Evolutionary conservation across 2,113 vertebrate species (phyloP), one percentile per base, ranked within the genome.

Genomic region (Syrrhaptes paradoxus): DNA sequence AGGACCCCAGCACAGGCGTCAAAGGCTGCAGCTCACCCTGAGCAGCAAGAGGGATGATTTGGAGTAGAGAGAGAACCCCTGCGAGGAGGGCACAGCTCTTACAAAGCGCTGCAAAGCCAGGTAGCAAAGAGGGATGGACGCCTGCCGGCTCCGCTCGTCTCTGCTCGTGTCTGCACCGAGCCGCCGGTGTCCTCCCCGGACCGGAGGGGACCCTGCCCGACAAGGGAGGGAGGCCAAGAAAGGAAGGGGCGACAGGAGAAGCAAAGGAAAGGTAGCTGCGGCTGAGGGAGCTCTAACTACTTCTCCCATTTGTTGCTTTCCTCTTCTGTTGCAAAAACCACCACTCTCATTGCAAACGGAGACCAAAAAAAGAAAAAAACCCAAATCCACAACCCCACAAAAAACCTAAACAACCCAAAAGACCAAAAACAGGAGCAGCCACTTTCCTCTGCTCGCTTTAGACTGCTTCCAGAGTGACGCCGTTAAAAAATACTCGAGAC

Each of bases 261-360:
- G 79, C 49, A 29, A 54, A 49, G 83, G 58, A 61, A 78, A 82
- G 71, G 32, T 14, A 78, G 26, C 49, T 68, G 54, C 72, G 14
- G 48, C 58, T 82, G 71, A 24, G 38, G 7, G 18, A 14, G 11
- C 41, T 48, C 24, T 68, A 21, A 1, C 12, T 70, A 1, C 12
- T 70, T 90, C 41, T 90, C 59, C 51, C n/a, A 76, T 75, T 93
- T 80, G 79, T 36, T 52, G 67, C 85, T 38, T 73, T 65, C 49
- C 78, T 51, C 55, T 43, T 45, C 26, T n/a, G 43, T 28, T 61
- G n/a, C 58, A 76, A 59, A 87, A 90, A 18, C 36, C 61, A 59
- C 31, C 38, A 5, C 49, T 76, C 12, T 70, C 28, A 17, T 26
- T 32, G 51, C 38, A 41, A 41, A 41, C 9, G 9, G 11, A 61